Percentiles rank a stretch among this genome's conserved stretches.
Evolutionary conservation across 2,797 vertebrate species (phyloP).

Genomic region (Synanceia verrucosa): DNA sequence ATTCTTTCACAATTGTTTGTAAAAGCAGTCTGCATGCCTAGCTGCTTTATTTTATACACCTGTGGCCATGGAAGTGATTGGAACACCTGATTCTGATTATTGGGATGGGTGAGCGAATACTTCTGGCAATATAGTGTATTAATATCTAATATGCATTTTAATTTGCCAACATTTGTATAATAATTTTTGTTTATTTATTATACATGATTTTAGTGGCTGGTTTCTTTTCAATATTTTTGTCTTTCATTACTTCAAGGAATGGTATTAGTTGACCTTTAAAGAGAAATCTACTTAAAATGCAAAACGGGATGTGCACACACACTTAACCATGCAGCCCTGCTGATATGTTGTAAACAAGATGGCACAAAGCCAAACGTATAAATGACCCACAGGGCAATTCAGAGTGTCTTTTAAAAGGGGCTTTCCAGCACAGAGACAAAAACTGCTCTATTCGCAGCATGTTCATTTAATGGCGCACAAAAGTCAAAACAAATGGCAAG

Average conservation of each 20-base stretch:
- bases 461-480: not conserved
- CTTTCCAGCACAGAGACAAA: not conserved
- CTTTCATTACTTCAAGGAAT: not conserved
- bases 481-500: not conserved
- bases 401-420: not conserved
- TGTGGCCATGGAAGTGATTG: too few relatives aligned
- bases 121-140: not conserved
- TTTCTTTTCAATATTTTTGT: not conserved
- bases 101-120: too few relatives aligned
- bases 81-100: too few relatives aligned
- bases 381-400: conserved; percentile 9
- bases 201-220: not conserved
- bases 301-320: not conserved
- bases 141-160: not conserved
- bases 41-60: too few relatives aligned
- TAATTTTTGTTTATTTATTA: not conserved
- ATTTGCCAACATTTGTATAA: not conserved
- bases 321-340: not conserved
- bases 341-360: not conserved
- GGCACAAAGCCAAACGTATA: not conserved
- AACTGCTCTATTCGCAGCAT: not conserved
- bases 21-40: too few relatives aligned
- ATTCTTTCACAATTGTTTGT: too few relatives aligned
- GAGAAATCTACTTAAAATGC: not conserved
- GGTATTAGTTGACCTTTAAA: not conserved